Evolutionary conservation across 2,888 invertebrate genomes (phyloP), one percentile per base, ranked within the genome.

Genomic region (Theretra japonica): DNA sequence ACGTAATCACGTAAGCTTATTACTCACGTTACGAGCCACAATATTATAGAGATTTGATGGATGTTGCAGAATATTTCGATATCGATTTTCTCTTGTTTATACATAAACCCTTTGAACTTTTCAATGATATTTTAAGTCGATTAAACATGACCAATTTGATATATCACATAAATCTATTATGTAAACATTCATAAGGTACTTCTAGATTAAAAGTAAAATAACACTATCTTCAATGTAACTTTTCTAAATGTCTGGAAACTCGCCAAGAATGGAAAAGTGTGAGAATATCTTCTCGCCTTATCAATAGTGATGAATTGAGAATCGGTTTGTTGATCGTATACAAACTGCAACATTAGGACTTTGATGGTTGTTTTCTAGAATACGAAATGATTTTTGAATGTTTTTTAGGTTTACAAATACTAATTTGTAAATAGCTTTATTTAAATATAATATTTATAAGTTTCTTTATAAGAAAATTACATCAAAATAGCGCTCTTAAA

Each of bases 1-100:
- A 6, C 69, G 23, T 69, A 69, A 58, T 56, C 30, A 33, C 58
- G 23, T 58, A 69, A 69, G 69, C 58, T 57, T 69, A 69, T 58
- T 69, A 69, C 30, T n/a, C 30, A 30, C 19, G 57, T 69, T 69
- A 56, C 57, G 69, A 21, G 33, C 19, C 19, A 28, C 56, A 53
- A n/a, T 21, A 30, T 56, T 57, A 56, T 6, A 21, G 57, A 57
- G 30, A 53, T 69, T 69, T 33, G 21, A 21, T 58, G 8, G 50
- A 68, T 48, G n/a, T 21, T 56, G 17, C 41, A 41, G 48, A 65
- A 11, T 1, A 48, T 33, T 62, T 15, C 4, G 2, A 23, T 65
- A 23, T 33, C n/a, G 19, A 11, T 11, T 11, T 33, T 19, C n/a
- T 17, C 33, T 8, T 30, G n/a, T 53, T 5, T 53, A 53, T 15